Conservation (phyloP, 2,797 vertebrate genomes). For the Sebastes dallii region DNA sequence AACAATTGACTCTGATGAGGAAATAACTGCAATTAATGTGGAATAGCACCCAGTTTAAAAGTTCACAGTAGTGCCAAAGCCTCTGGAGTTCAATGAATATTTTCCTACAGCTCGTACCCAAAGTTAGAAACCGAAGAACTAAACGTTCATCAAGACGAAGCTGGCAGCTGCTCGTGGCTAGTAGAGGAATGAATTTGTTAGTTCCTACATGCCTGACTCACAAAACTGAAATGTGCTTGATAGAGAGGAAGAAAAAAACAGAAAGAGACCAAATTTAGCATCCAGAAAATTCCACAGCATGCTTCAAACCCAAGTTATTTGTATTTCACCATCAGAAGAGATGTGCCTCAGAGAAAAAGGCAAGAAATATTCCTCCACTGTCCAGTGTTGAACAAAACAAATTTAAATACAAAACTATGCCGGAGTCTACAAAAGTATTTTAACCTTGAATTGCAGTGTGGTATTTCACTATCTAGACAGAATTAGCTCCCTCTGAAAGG, state of each 20-base stretch:
- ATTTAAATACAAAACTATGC: background rate
- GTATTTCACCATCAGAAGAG: conserved; percentile 12
- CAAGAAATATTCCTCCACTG: background rate
- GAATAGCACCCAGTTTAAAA: background rate
- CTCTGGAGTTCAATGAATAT: background rate
- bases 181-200: background rate
- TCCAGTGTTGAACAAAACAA: background rate
- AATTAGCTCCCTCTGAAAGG: conserved; percentile 13
- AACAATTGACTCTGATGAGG: conserved; percentile 15
- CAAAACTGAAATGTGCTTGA: conserved; percentile 4
- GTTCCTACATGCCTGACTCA: background rate
- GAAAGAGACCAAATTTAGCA: conserved; percentile 30
- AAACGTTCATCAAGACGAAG: background rate
- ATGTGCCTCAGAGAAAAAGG: background rate
- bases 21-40: conserved; percentile 4
- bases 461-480: conserved; percentile 4
- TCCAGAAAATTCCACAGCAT: conserved; percentile 32
- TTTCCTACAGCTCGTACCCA: background rate
- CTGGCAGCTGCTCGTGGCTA: conserved; percentile 8
- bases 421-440: background rate
- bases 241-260: background rate
- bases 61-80: background rate
- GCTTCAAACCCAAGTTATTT: conserved; percentile 18
- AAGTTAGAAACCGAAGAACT: conserved; percentile 19
- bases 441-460: background rate